These are phyloP conservation scores for Morone saxatilis DNA, from an alignment of 2,113 vertebrate species.

Conservation along the genomic window DNA sequence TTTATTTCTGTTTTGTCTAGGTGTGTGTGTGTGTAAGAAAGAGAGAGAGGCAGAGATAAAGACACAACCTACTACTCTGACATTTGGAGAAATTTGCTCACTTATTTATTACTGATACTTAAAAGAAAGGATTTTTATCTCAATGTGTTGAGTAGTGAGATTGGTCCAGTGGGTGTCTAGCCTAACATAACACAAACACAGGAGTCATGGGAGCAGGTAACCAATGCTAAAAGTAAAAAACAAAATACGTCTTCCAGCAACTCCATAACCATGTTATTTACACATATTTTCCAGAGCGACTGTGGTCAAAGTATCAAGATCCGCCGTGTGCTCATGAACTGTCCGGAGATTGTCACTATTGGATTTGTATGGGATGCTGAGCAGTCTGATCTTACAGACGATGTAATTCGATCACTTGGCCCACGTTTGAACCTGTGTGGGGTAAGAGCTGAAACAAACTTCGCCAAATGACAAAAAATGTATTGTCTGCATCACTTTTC, in stretches of 20 bases:
- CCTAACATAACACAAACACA: neutral
- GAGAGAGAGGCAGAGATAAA: neutral
- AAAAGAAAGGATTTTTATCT: neutral
- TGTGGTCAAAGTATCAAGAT: slow-evolving; percentile 99
- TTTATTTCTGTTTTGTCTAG: neutral
- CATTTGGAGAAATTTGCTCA: neutral
- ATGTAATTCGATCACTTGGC: slow-evolving; percentile 92
- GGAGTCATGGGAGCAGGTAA: neutral
- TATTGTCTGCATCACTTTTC: neutral
- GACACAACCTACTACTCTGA: neutral
- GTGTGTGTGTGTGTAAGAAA: neutral
- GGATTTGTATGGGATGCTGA: slow-evolving; percentile 98
- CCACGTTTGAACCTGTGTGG: slow-evolving; percentile 93
- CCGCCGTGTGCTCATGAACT: slow-evolving; percentile 97
- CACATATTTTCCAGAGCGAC: slow-evolving; percentile 87
- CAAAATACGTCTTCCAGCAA: neutral
- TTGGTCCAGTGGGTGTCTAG: neutral
- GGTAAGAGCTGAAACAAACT: slow-evolving; percentile 80
- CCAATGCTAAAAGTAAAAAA: neutral
- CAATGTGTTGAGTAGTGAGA: neutral
- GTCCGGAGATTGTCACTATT: slow-evolving; percentile 97
- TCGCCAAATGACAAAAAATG: neutral
- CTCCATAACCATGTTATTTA: neutral
- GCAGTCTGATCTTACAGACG: slow-evolving; percentile 96
- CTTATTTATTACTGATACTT: slow-evolving; percentile 1